These are phyloP conservation scores for Petrosia ficiformis DNA, from an alignment of 37 sponge, comb jelly and placozoan genomes.

Conservation along the genomic window DNA sequence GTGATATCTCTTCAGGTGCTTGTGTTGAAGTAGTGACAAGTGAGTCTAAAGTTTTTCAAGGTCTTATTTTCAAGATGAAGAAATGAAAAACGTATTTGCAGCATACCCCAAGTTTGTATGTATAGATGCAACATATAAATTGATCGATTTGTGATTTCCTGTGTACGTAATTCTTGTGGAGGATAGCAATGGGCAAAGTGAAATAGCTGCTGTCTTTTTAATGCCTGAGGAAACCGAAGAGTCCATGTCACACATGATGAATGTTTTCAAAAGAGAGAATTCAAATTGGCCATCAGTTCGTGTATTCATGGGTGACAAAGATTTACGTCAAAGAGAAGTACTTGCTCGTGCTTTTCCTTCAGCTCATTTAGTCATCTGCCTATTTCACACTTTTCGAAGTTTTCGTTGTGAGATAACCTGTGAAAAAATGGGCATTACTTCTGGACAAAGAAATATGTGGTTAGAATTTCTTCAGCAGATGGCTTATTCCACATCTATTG, in stretches of 20 bases:
- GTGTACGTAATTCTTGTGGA: no score
- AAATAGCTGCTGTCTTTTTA: conserved; percentile 20
- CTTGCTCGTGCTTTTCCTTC: neutral
- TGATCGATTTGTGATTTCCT: neutral
- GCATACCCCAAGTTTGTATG: conserved; percentile 8
- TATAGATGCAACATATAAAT: neutral
- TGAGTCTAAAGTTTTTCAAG: no score
- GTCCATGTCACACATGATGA: neutral
- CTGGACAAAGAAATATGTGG: conserved; percentile 21
- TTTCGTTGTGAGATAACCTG: neutral
- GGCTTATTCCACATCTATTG: neutral
- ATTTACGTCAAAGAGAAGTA: neutral
- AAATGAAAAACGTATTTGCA: no score
- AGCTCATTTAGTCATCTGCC: neutral
- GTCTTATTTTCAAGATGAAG: no score
- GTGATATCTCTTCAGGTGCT: no score
- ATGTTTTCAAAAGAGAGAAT: neutral
- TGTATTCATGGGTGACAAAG: conserved; percentile 5
- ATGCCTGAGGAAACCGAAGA: neutral
- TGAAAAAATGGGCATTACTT: conserved; percentile 22
- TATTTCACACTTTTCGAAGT: neutral
- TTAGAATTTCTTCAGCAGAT: conserved; percentile 32
- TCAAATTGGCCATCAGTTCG: neutral
- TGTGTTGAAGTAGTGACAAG: no score
- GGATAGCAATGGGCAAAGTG: neutral